Conservation (phyloP, 1,140 invertebrate genomes). For the Cotesia vestalis region DNA sequence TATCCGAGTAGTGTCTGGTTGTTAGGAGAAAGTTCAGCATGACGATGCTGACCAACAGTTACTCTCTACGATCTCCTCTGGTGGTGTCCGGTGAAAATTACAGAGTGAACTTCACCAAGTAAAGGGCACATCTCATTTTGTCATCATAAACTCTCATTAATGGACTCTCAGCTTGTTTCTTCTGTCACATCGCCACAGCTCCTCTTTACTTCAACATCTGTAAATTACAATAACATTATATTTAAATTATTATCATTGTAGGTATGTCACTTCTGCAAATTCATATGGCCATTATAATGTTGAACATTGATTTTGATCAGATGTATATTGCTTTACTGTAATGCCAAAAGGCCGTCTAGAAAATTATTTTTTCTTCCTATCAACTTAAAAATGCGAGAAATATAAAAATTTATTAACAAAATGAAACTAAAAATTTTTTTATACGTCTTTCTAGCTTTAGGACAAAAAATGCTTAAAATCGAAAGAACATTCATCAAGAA, state of each 20-base stretch:
- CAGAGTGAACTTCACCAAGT: constrained; percentile 15
- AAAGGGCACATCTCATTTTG: constrained; percentile 34
- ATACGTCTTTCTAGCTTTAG: too few species aligned
- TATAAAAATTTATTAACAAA: too few species aligned
- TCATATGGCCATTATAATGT: too few species aligned
- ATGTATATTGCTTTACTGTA: neutral
- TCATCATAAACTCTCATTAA: constrained; percentile 38
- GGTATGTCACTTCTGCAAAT: too few species aligned
- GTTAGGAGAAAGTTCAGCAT: constrained; percentile 13
- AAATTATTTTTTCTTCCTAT: too few species aligned
- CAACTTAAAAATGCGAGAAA: too few species aligned
- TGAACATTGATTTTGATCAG: neutral
- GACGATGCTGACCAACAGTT: neutral
- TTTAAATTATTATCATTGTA: too few species aligned
- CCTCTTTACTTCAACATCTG: neutral
- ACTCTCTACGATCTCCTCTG: constrained; percentile 14
- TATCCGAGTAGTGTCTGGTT: constrained; percentile 10
- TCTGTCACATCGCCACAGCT: neutral
- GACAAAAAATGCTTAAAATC: too few species aligned
- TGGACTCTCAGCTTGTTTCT: constrained; percentile 1
- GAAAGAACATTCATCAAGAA: too few species aligned
- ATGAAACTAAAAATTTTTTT: too few species aligned
- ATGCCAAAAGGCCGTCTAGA: too few species aligned
- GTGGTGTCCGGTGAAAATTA: constrained; percentile 33
- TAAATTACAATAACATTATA: too few species aligned